A percentile compares a stretch with the other conserved stretches of the same genome.
Conservation (phyloP, 2,113 vertebrate genomes). For the Vulpes ferrilata region DNA sequence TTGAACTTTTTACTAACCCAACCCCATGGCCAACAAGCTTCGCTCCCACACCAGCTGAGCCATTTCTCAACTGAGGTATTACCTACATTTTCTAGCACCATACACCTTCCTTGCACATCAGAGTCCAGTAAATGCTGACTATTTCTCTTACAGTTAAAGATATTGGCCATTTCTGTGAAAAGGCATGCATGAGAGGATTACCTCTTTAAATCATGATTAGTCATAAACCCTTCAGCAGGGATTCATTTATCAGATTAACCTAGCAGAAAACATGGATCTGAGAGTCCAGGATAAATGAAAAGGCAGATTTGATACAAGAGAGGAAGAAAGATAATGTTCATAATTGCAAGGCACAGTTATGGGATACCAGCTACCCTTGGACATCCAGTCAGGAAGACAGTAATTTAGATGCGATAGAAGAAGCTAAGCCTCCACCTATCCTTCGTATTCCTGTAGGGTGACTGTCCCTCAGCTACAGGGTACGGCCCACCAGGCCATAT, state of each 20-base stretch:
- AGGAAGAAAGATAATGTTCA: not conserved
- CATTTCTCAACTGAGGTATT: too few species aligned
- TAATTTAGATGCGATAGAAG: not conserved
- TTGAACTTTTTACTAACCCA: not conserved
- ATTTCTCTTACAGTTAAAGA: not conserved
- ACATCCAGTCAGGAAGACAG: not conserved
- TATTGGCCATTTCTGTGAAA: not conserved
- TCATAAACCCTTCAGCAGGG: not conserved
- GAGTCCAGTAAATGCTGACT: not conserved
- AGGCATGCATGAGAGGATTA: not conserved
- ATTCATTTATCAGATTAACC: slow-evolving; percentile 34
- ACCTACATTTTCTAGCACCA: not conserved
- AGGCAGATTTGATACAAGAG: not conserved
- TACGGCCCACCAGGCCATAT: not conserved
- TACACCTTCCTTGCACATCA: not conserved
- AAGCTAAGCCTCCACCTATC: not conserved
- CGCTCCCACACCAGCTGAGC: too few species aligned
- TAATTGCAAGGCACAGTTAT: not conserved
- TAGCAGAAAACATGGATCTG: not conserved
- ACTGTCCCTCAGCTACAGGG: not conserved
- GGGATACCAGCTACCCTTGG: not conserved
- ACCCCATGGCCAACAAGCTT: not conserved
- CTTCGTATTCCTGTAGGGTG: not conserved
- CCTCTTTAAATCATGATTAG: not conserved
- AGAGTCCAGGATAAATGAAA: not conserved